These are phyloP conservation scores for Theonella swinhoei DNA, from an alignment of 37 sponge, comb jelly and placozoan genomes.

Conservation along the genomic window DNA sequence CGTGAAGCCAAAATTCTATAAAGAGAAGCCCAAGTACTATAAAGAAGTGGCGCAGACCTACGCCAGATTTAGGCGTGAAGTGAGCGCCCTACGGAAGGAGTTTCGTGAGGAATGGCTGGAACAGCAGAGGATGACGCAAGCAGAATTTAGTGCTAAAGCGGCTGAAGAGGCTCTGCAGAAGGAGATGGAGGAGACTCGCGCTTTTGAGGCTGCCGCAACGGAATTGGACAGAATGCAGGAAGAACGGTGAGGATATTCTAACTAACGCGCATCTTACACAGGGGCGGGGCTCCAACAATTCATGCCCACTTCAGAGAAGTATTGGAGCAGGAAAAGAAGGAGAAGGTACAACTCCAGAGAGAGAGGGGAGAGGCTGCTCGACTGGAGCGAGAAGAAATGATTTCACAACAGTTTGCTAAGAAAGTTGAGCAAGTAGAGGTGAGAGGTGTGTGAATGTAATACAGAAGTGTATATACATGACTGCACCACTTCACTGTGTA, in stretches of 20 bases:
- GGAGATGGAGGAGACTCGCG: conserved; percentile 31
- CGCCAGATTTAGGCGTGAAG: conserved; percentile 14
- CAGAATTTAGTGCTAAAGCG: conserved; percentile 47
- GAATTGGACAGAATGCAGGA: conserved; percentile 65
- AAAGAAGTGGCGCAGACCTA: conserved; percentile 23
- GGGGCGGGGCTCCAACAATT: neutral
- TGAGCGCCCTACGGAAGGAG: conserved; percentile 14
- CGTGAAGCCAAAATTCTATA: neutral
- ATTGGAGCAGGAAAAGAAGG: neutral
- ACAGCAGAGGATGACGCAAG: conserved; percentile 25
- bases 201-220: conserved; percentile 35
- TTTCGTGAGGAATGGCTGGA: conserved; percentile 16
- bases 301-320: neutral
- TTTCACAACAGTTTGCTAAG: neutral
- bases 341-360: neutral
- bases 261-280: neutral
- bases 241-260: conserved; percentile 19
- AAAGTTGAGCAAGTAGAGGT: neutral
- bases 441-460: neutral
- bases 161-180: conserved; percentile 51
- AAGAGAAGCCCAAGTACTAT: conserved; percentile 1
- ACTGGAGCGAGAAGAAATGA: neutral
- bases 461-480: neutral
- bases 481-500: neutral
- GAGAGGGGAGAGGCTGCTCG: conserved; percentile 4